phyloP scores from a whole-genome alignment of 2,888 invertebrate species.

The Eremobia ochroleuca region DNA sequence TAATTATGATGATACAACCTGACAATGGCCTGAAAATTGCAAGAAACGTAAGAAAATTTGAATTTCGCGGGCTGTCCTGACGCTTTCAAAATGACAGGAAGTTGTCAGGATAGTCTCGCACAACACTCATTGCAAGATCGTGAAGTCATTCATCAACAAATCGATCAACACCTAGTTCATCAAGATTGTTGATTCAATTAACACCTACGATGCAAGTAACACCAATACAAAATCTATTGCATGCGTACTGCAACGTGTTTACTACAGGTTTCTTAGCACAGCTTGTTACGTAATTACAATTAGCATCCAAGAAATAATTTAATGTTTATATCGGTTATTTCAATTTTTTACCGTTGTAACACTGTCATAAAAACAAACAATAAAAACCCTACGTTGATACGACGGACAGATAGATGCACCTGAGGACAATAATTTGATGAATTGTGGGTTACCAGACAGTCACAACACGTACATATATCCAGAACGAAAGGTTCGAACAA shows the following conservation, averaged over 20 bases:
- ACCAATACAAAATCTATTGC: constrained; percentile 28
- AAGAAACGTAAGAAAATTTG: too few relatives aligned
- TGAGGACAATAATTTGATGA: not conserved
- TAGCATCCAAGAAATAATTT: constrained; percentile 24
- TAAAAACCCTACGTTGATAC: not conserved
- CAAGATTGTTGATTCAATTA: constrained; percentile 19
- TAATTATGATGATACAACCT: too few relatives aligned
- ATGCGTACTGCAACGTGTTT: constrained; percentile 9
- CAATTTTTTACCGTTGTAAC: constrained; percentile 13
- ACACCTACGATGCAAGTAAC: constrained; percentile 25
- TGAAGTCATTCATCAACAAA: constrained; percentile 8
- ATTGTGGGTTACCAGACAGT: not conserved
- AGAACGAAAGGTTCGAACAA: not conserved
- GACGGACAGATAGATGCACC: not conserved
- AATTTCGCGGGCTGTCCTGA: not conserved
- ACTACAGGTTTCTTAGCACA: constrained; percentile 21
- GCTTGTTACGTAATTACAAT: constrained; percentile 38
- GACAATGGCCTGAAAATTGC: too few relatives aligned
- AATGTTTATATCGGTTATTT: constrained; percentile 29
- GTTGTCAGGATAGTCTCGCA: too few relatives aligned
- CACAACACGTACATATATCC: constrained; percentile 2
- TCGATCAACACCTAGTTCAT: constrained; percentile 1
- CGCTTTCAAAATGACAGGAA: not conserved
- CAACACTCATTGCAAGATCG: not conserved
- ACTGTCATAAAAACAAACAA: not conserved